Base-by-base conservation (phyloP, 2,888 invertebrate species). In the Chromoteleia sp. region DNA sequence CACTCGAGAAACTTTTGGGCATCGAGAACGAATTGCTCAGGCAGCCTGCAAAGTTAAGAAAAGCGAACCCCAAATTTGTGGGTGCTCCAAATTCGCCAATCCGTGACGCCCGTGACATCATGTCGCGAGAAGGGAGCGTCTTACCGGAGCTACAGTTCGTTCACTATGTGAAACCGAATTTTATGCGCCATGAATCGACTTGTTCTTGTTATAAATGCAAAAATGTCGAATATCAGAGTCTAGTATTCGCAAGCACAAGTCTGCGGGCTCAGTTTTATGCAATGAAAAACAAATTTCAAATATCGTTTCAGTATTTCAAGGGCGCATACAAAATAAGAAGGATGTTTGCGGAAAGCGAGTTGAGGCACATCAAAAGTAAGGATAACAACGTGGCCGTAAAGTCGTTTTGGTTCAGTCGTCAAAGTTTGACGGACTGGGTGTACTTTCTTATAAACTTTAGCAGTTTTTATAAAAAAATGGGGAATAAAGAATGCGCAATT, bases 161-260 rank as follows among this genome's bases (percentile, higher is more conserved):
- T 0, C 36, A 10, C 19, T 91, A 90, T 25, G 61, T 74, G 0
- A 29, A 80, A 1, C 91, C 91, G 0, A 80, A 84, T 3, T 92
- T 90, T 29, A 52, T 90, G 21, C 25, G 63, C 1, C 91, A 91
- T 33, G 29, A 61, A 1, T 12, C 84, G 7, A 52, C 52, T 0
- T 92, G 91, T 54, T 21, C 45, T 12, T 92, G 91, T 73, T 90
- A 89, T 68, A 83, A 82, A n/a, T 92, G 91, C 65, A 61, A 75
- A 12, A 89, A 89, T 76, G 19, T 83, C 2, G 81, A 84, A 0
- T 91, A 90, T 65, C 89, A 88, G 54, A 87, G 87, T 76, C 75
- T 90, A 6, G 85, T 89, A 0, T 87, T 90, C 15, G 83, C 87
- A 0, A 71, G 85, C n/a, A 86, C 87, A 0, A 84, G 88, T 30